Conservation (phyloP, 2,888 invertebrate genomes). For the Lycophotia porphyrea region DNA sequence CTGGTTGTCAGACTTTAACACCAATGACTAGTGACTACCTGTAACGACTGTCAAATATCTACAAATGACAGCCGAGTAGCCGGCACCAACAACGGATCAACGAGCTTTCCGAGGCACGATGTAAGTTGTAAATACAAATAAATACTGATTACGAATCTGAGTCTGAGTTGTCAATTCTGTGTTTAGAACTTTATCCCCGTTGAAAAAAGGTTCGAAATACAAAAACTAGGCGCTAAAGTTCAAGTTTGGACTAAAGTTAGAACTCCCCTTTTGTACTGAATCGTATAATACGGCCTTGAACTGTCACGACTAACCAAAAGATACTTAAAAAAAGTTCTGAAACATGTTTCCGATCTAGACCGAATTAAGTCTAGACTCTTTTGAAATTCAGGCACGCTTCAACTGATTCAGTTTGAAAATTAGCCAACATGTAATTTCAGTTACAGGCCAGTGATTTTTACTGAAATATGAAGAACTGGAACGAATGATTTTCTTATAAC, state of each 20-base stretch:
- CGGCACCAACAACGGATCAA: too few relatives aligned
- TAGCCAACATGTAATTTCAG: conserved; percentile 28
- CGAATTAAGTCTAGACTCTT: conserved; percentile 30
- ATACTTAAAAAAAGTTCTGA: background rate
- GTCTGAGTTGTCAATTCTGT: background rate
- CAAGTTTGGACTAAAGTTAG: background rate
- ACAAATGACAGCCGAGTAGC: too few relatives aligned
- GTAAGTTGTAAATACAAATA: background rate
- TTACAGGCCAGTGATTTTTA: conserved; percentile 29
- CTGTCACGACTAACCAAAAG: conserved; percentile 19
- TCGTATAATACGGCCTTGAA: conserved; percentile 48
- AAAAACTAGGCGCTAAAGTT: background rate
- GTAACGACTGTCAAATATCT: too few relatives aligned
- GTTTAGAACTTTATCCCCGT: background rate
- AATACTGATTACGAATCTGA: background rate
- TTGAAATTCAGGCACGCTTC: conserved; percentile 45
- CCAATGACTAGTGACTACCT: too few relatives aligned
- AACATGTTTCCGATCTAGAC: conserved; percentile 7
- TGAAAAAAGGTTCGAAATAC: background rate
- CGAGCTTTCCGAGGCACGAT: too few relatives aligned
- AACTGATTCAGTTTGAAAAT: conserved; percentile 21
- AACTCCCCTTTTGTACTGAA: background rate
- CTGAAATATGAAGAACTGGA: background rate
- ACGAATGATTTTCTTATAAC: conserved; percentile 15
- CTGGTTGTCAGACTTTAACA: too few relatives aligned